phyloP scores from a whole-genome alignment of 1,140 invertebrate species.

The Drosophila truncata region DNA sequence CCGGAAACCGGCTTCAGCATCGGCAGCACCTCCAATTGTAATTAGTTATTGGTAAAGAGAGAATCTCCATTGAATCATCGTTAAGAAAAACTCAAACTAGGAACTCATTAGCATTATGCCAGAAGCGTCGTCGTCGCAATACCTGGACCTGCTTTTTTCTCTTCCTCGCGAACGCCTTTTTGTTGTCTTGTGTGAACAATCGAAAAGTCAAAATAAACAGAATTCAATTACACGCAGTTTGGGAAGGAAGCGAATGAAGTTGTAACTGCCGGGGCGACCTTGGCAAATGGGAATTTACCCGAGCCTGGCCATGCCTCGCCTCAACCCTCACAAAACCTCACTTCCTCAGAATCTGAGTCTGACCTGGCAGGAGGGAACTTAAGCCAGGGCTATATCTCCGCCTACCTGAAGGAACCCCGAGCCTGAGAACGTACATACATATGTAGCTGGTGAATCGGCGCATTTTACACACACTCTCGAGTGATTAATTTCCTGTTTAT shows the following conservation, averaged over 20 bases:
- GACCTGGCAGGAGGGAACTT: slow-evolving; percentile 14
- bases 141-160: slow-evolving; percentile 32
- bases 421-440: slow-evolving; percentile 24
- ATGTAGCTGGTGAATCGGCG: slow-evolving; percentile 38
- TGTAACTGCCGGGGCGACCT: slow-evolving; percentile 66
- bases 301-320: slow-evolving; percentile 10
- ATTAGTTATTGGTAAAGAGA: slow-evolving; percentile 57
- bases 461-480: slow-evolving; percentile 60
- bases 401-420: slow-evolving; percentile 29
- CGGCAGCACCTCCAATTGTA: slow-evolving; percentile 58
- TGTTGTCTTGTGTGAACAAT: slow-evolving; percentile 69
- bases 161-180: slow-evolving; percentile 12
- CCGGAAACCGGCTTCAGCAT: slow-evolving; percentile 56
- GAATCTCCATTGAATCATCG: slow-evolving; percentile 61
- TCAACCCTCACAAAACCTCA: slow-evolving; percentile 21
- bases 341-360: slow-evolving; percentile 27
- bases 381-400: slow-evolving; percentile 2
- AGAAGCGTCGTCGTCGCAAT: slow-evolving; percentile 19
- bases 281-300: slow-evolving; percentile 50
- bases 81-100: slow-evolving; percentile 58
- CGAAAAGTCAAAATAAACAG: slow-evolving; percentile 80
- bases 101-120: slow-evolving; percentile 75
- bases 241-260: slow-evolving; percentile 61
- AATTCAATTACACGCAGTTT: slow-evolving; percentile 64
- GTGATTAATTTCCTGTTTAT: slow-evolving; percentile 83